Percentiles rank a stretch among this genome's conserved stretches.
Conservation (phyloP, 2,888 invertebrate genomes). For the Ypsolopha sequella region DNA sequence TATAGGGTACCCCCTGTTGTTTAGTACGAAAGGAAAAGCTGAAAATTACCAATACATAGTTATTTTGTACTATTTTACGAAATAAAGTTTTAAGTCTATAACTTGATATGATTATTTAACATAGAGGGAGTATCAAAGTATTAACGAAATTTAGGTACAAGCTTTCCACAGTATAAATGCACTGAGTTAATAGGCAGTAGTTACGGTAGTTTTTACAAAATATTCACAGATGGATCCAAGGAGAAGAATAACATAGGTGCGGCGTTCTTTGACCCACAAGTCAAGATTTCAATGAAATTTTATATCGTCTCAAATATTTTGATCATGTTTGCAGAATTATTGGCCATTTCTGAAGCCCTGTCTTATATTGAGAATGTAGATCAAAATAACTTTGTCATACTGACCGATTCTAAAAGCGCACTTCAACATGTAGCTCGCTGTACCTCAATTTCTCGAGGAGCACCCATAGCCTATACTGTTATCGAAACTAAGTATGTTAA, state of each 20-base stretch:
- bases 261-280: neutral
- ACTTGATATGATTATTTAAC: no score
- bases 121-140: neutral
- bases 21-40: no score
- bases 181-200: neutral
- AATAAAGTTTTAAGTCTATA: no score
- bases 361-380: slow-evolving; percentile 4
- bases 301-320: slow-evolving; percentile 6
- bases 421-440: slow-evolving; percentile 12
- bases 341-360: slow-evolving; percentile 10
- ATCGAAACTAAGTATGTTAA: neutral
- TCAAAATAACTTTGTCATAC: slow-evolving; percentile 6
- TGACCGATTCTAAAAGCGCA: slow-evolving; percentile 10
- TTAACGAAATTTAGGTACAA: neutral
- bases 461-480: slow-evolving; percentile 9
- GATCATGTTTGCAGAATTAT: slow-evolving; percentile 10
- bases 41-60: no score
- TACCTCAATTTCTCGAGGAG: slow-evolving; percentile 9
- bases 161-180: neutral
- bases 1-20: no score
- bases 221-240: neutral
- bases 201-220: neutral
- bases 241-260: neutral
- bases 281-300: neutral
- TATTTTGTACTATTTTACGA: no score